Base-by-base conservation (phyloP, 1,140 invertebrate species). In the Pectinophora gossypiella region DNA sequence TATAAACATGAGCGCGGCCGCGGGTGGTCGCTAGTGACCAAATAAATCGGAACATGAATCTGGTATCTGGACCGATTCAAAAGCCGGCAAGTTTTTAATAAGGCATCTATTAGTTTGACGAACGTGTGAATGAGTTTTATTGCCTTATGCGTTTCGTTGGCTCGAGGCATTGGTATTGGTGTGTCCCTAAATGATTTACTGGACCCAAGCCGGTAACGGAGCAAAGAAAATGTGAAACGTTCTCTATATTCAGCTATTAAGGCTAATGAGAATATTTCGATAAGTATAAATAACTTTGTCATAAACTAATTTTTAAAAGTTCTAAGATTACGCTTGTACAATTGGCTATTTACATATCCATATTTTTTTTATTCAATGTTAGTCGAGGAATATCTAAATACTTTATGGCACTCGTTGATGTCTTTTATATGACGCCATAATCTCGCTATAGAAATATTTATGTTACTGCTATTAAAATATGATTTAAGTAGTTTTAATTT, bases 91-190 rank as follows among this genome's bases (percentile, higher is more conserved):
- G 74, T 69, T 80, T 83, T 86, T 86, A 84, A 86, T 84, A 84
- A 84, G 79, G 75, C 68, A 62, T 70, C 72, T 72, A 76, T 74
- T 81, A 73, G 60, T 48, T 78, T 86, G 83, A 86, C 70, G 75
- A 79, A 80, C 83, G 72, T 84, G 79, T 86, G 80, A 86, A 86
- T 86, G 80, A 81, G 64, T 80, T 72, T 78, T 83, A 83, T 79
- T 74, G 66, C 83, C 83, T 76, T 86, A 74, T 81, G 63, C 66
- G 79, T 74, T 62, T 56, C 12, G 56, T 56, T 54, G 55, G 57
- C 53, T 45, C 48, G 56, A 61, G 53, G 72, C 68, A 76, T 80
- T 83, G 67, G 64, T 65, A 75, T 80, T 83, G 67, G 64, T 65
- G 73, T 62, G 79, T 83, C 76, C 56, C 60, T 68, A 72, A 75